A percentile compares a stretch with the other conserved stretches of the same genome.
These are phyloP conservation scores for Corythornis madagascariensis DNA, from an alignment of 2,113 vertebrate species.

Conservation along the genomic window DNA sequence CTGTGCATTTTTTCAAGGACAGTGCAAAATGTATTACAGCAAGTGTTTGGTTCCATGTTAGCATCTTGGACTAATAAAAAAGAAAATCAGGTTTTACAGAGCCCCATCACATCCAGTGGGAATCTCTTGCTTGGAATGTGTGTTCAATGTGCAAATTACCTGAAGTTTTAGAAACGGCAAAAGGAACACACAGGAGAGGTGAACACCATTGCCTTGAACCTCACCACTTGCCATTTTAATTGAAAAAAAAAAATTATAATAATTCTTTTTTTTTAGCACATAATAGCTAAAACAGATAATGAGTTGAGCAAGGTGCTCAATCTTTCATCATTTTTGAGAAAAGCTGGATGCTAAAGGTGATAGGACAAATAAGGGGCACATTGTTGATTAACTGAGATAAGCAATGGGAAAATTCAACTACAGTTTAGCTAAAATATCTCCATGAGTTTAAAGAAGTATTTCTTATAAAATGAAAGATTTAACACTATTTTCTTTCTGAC, in stretches of 20 bases:
- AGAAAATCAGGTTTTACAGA: not conserved
- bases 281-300: not conserved
- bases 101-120: not conserved
- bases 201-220: not conserved
- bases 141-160: not conserved
- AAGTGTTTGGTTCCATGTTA: not conserved
- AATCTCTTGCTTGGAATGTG: not conserved
- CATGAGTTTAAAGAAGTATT: not conserved
- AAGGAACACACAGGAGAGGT: not conserved
- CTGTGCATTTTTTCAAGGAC: constrained; percentile 71
- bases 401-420: not conserved
- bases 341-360: not conserved
- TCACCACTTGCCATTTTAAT: not conserved
- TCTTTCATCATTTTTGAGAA: not conserved
- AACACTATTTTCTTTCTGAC: not conserved
- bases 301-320: not conserved
- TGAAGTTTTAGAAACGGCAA: not conserved
- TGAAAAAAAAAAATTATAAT: not conserved
- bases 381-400: constrained; percentile 6
- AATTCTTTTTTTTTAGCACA: not conserved
- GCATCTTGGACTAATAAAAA: not conserved
- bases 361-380: not conserved
- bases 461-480: not conserved
- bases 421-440: not conserved
- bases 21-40: constrained; percentile 53